Evolutionary conservation across 2,888 invertebrate genomes (phyloP), one percentile per base, ranked within the genome.

Genomic region (Aspidiotus destructor): DNA sequence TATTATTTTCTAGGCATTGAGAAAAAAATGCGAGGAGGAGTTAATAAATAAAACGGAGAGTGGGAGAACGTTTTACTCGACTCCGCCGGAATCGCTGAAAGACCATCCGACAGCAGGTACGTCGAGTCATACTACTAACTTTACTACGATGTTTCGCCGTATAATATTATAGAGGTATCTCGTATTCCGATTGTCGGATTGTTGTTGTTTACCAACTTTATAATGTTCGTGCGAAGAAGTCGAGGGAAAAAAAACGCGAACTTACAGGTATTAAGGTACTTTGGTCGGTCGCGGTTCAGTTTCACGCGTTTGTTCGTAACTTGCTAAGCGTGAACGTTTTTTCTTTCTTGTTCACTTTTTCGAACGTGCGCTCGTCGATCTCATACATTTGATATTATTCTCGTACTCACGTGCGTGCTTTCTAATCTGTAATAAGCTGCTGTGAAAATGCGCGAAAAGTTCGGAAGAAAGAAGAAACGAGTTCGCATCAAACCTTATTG

Each of bases 31-130:
- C 55, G 69, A 69, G 41, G 69, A 69, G 54, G 69, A 69, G 55
- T 57, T 61, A 15, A 54, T 69, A 55, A 61, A 69, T 48, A 69
- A 78, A 72, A 76, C 76, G 73, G 78, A 79, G 73, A 76, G 78
- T 73, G 76, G 73, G 72, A 76, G 73, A 70, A 72, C 78, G 73
- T 80, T 77, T 73, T 75, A 75, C 68, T 78, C 80, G 69, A 79
- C 80, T 62, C 80, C 80, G 44, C 79, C 80, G 13, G 80, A 78
- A 71, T 79, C 79, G 57, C 74, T 78, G 62, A 71, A 64, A 76
- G 76, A 61, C 79, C 54, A 62, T 40, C 60, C 54, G 54, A 41
- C 53, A 48, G 48, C 40, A 10, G 58, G 13, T 48, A 48, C 48
- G 48, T 48, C n/a, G n/a, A n/a, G n/a, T 48, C 13, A 13, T n/a